Conservation (phyloP, 2,797 vertebrate genomes). For the Hoplostethus mediterraneus region DNA sequence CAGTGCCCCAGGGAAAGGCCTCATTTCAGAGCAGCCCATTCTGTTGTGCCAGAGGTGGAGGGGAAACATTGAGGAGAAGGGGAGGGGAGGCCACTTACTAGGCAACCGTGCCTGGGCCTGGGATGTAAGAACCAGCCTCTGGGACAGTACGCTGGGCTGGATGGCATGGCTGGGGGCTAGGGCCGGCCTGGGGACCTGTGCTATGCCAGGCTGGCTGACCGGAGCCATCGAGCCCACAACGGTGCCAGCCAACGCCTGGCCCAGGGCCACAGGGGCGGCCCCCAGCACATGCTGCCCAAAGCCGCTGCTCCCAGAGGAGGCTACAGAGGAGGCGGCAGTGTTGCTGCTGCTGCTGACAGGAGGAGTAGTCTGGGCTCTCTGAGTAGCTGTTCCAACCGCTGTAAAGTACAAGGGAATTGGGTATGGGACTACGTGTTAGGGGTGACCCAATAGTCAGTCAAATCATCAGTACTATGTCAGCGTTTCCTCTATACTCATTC, state of each 20-base stretch:
- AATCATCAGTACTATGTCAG: slow-evolving; percentile 47
- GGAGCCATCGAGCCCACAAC: slow-evolving; percentile 79
- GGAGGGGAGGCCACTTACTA: slow-evolving; percentile 95
- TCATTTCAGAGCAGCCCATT: slow-evolving; percentile 70
- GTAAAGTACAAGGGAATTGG: slow-evolving; percentile 89
- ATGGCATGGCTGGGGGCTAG: slow-evolving; percentile 89
- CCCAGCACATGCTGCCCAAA: slow-evolving; percentile 87
- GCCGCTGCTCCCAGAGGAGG: slow-evolving; percentile 78
- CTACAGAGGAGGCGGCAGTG: slow-evolving; percentile 75
- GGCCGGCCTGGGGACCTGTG: slow-evolving; percentile 77
- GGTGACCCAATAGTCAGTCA: slow-evolving; percentile 53
- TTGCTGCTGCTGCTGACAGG: slow-evolving; percentile 80
- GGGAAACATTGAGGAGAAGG: slow-evolving; percentile 80
- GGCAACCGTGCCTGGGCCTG: slow-evolving; percentile 99
- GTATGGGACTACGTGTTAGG: slow-evolving; percentile 80
- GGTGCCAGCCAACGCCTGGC: slow-evolving; percentile 85
- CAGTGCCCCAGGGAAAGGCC: slow-evolving; percentile 76
- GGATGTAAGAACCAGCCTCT: slow-evolving; percentile 97
- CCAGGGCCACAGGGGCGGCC: slow-evolving; percentile 85
- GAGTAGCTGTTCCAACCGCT: slow-evolving; percentile 88
- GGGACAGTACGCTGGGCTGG: slow-evolving; percentile 92
- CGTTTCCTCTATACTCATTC: slow-evolving; percentile 26
- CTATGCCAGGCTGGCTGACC: slow-evolving; percentile 83
- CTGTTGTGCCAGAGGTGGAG: slow-evolving; percentile 80
- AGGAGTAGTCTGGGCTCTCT: slow-evolving; percentile 89